phyloP scores from a whole-genome alignment of 2,797 vertebrate species.

The Fistularia tabacaria region DNA sequence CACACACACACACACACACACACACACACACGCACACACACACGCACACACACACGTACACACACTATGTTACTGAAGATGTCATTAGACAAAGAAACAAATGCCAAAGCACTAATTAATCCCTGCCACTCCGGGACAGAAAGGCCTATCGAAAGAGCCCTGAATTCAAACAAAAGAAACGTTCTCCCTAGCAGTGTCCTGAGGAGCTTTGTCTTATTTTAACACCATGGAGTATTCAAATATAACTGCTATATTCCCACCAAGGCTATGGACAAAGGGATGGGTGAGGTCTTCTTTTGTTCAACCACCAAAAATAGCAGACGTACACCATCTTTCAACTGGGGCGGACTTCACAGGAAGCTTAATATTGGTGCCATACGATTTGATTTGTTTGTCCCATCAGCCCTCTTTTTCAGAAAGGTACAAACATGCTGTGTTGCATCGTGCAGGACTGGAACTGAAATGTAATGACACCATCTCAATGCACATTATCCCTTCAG shows the following conservation, averaged over 20 bases:
- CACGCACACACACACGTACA: too few relatives aligned
- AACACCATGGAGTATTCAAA: neutral
- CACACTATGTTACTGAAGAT: too few relatives aligned
- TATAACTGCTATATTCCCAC: neutral
- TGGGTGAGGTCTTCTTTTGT: neutral
- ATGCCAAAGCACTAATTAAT: constrained; percentile 23
- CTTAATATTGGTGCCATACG: constrained; percentile 3
- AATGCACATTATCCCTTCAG: constrained; percentile 10
- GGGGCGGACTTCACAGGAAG: neutral
- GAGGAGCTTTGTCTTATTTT: neutral
- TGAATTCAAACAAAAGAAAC: constrained; percentile 16
- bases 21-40: neutral
- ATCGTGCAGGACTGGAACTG: constrained; percentile 1
- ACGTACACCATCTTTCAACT: neutral
- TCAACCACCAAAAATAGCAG: neutral
- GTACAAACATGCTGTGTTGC: constrained; percentile 1
- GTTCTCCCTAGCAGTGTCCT: neutral
- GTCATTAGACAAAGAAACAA: constrained; percentile 8
- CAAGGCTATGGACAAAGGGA: neutral
- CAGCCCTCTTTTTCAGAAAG: neutral
- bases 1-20: neutral
- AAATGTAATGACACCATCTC: constrained; percentile 26
- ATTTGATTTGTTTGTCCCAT: neutral
- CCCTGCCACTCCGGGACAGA: constrained; percentile 19
- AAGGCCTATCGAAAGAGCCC: constrained; percentile 7